Evolutionary conservation across 92 coral and sea anemone genomes (phyloP).

Genomic region (Porites evermanni): DNA sequence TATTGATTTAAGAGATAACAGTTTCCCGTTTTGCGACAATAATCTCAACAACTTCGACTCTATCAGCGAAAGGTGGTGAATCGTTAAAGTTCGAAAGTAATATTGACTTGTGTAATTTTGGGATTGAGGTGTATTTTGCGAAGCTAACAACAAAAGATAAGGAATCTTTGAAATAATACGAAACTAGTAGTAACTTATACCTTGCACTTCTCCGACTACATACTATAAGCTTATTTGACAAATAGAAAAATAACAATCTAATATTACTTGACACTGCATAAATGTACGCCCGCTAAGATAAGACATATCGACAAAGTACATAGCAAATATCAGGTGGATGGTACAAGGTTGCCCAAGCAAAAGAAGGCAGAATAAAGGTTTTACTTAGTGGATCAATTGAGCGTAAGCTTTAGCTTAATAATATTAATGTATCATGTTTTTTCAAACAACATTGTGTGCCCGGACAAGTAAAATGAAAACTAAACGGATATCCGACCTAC

Average conservation of each 20-base stretch:
- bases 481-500: constrained; percentile 7
- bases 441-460: constrained; percentile 14
- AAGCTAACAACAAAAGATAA: background rate
- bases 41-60: background rate
- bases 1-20: too few relatives aligned
- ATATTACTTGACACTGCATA: too few relatives aligned
- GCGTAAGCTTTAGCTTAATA: too few relatives aligned
- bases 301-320: too few relatives aligned
- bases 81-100: too few relatives aligned
- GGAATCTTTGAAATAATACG: background rate
- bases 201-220: background rate
- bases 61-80: background rate
- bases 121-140: background rate
- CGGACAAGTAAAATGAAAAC: constrained; percentile 19
- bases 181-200: too few relatives aligned
- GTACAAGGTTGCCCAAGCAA: too few relatives aligned
- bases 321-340: too few relatives aligned
- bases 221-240: background rate
- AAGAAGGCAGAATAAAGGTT: too few relatives aligned
- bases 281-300: too few relatives aligned
- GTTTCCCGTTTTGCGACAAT: background rate
- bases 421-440: background rate
- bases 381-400: too few relatives aligned
- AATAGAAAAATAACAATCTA: background rate
- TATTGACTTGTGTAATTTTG: background rate